A percentile compares a stretch with the other conserved stretches of the same genome.
These are phyloP conservation scores for Hyles lineata DNA, from an alignment of 2,888 invertebrate genomes.

Conservation along the genomic window DNA sequence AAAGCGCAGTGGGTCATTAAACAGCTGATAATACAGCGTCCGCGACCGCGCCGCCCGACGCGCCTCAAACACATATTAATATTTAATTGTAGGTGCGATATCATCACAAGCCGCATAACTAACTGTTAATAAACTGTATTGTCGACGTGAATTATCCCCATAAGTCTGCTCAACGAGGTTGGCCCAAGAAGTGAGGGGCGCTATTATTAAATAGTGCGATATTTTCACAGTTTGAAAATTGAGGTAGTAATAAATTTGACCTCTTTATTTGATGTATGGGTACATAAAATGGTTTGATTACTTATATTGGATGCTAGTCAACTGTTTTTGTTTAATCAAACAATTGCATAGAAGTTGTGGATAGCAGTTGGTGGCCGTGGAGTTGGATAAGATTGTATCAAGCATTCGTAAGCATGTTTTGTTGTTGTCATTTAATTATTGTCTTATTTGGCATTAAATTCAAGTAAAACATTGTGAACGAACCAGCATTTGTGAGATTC, in stretches of 20 bases:
- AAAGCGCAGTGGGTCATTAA: constrained; percentile 29
- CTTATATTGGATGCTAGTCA: too few species aligned
- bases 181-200: constrained; percentile 44
- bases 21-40: constrained; percentile 56
- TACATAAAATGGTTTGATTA: too few species aligned
- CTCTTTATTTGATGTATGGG: too few species aligned
- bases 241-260: too few species aligned
- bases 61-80: constrained; percentile 77
- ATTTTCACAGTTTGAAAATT: neutral
- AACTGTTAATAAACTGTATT: constrained; percentile 83
- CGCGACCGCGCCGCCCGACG: constrained; percentile 59
- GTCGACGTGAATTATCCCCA: constrained; percentile 82
- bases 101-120: constrained; percentile 77
- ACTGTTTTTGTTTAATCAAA: too few species aligned
- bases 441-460: neutral
- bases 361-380: too few species aligned
- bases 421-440: neutral
- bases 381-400: too few species aligned
- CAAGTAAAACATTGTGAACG: neutral
- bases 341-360: too few species aligned
- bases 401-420: too few species aligned
- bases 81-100: constrained; percentile 83
- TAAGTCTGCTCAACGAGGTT: constrained; percentile 69
- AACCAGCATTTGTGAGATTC: neutral
- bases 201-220: constrained; percentile 52